Evolutionary conservation across 2,797 vertebrate genomes (phyloP).

Genomic region (Peromyscus aztecus): DNA sequence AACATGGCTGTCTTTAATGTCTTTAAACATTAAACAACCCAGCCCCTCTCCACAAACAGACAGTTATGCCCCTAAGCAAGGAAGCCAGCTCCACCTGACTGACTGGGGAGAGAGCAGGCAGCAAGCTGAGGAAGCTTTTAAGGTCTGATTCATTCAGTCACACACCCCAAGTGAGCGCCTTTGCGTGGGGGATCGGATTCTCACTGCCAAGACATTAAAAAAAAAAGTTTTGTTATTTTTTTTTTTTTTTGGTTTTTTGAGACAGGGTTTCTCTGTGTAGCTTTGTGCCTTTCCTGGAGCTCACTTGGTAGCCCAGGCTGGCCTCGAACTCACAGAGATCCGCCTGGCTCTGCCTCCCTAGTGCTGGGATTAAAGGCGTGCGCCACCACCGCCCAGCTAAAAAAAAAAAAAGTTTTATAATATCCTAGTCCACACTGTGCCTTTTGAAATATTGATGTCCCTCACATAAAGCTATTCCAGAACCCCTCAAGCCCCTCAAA

Average conservation of each 20-base stretch:
- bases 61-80: constrained; percentile 69
- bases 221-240: constrained; percentile 14
- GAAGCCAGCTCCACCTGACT: constrained; percentile 59
- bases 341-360: too few species aligned
- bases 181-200: constrained; percentile 8
- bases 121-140: constrained; percentile 64
- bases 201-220: constrained; percentile 56
- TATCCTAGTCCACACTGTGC: not conserved
- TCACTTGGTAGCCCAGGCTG: too few species aligned
- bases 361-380: too few species aligned
- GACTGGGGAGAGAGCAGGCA: constrained; percentile 30
- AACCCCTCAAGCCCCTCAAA: not conserved
- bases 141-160: constrained; percentile 64
- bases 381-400: too few species aligned
- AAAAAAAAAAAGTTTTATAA: constrained; percentile 38
- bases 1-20: constrained; percentile 48
- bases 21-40: constrained; percentile 51
- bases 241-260: too few species aligned
- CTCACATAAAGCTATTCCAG: not conserved
- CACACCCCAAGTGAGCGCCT: constrained; percentile 31
- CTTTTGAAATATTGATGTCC: constrained; percentile 39
- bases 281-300: too few species aligned
- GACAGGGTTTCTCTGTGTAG: too few species aligned
- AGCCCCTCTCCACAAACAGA: constrained; percentile 51
- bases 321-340: too few species aligned